Base-by-base conservation (phyloP, 2,888 invertebrate genomes). In the Heliconius ethilla region DNA sequence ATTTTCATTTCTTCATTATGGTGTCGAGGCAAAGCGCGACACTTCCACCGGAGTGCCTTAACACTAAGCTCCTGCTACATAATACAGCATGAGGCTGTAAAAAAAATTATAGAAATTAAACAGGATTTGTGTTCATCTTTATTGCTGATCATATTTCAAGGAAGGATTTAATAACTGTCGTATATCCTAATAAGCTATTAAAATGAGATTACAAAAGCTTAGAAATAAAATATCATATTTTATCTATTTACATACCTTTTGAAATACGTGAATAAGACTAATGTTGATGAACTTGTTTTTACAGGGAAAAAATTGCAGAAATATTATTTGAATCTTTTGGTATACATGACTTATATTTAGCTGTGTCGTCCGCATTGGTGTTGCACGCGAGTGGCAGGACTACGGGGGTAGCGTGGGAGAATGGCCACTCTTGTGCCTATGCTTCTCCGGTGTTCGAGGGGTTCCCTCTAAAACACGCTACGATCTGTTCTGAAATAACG, bases 391-490 rank as follows among this genome's bases (percentile, higher is more conserved):
- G 92, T 73, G 95, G 95, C 1, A 88, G 94, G 79, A 95, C 95
- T 1, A 90, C 95, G 6, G 95, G 95, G 1, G 86, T 95, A 5
- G 94, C 95, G 9, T 91, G 94, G 87, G 95, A 95, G 82, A 91
- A 90, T 74, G 95, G 95, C 0, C 89, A 90, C 75, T 91, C 92
- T 0, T 93, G 93, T 76, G 93, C 93, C 2, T 93, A 94, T 74
- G 90, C 90, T 1, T 90, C 94, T 0, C 95, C 95, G 0, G 94
- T 95, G n/a, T 95, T 93, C 55, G 95, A 95, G 86, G 95, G 97
- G 89, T 97, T 97, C 85, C 96, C 97, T 78, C 94, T 98, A 81
- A 97, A 97, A 84, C 97, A 98, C 86, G 97, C 98, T 86, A 97
- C 97, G 87, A 95, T 97, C 83, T 96, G 97, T 94, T 95, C 98